Evolutionary conservation across 1,140 invertebrate genomes (phyloP), one percentile per base, ranked within the genome.

Genomic region (Adelges cooleyi): DNA sequence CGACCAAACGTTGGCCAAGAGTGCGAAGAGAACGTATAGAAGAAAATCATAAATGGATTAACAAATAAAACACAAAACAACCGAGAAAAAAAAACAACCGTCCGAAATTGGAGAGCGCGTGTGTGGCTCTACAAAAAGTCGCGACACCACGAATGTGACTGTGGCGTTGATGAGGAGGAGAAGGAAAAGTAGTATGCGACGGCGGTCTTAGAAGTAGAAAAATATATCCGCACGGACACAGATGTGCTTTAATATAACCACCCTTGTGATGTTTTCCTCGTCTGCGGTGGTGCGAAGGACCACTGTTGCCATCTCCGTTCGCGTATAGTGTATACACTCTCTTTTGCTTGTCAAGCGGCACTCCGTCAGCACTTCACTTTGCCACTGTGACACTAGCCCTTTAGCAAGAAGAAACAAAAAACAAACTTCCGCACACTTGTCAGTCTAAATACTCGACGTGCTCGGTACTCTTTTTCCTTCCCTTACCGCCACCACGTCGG

Each of bases 371-470:
- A 59, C 54, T 59, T 59, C 54, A 59, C 36, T 27, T 25, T 9
- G 42, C 15, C 15, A 49, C 29, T 49, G 20, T 44, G 25, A 56
- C 53, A 25, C 38, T 33, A 27, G 38, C 15, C 53, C 38, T 56
- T 56, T 38, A 23, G 53, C n/a, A 56, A 38, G 38, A 59, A 23
- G n/a, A 54, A 20, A 25, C 66, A 51, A 40, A 20, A 38, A 25
- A 59, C 40, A 59, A 56, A 56, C 53, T 56, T 56, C 36, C 13
- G n/a, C 40, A 44, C 54, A 44, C 54, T 44, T 59, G 54, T 59
- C 40, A 44, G 54, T 23, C 54, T 59, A 59, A 59, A 59, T 59
- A 59, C 54, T 59, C n/a, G 38, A 59, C 40, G 54, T 59, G 8
- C 38, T 59, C 9, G 40, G 23, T 42, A 59, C 23, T 44, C 27